Conservation (phyloP, 2,797 vertebrate genomes). For the Ammospiza maritima region DNA sequence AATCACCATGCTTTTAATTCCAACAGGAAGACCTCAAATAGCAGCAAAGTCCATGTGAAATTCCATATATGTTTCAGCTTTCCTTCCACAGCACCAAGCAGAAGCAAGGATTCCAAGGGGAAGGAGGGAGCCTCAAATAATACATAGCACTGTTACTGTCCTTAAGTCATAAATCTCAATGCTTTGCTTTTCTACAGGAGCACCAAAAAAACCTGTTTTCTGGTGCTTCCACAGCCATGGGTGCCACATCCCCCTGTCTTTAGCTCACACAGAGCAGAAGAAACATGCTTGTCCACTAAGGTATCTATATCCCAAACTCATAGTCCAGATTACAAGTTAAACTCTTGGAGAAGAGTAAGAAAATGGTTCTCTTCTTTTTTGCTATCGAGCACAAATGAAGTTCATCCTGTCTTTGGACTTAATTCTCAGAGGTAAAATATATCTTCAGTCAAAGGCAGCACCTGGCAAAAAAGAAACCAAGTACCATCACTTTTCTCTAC, state of each 20-base stretch:
- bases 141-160: fast-evolving
- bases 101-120: not conserved
- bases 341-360: not conserved
- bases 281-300: not conserved
- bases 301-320: not conserved
- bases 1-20: slow-evolving; percentile 25
- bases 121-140: not conserved
- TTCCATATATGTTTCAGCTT: not conserved
- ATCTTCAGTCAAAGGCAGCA: not conserved
- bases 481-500: not conserved
- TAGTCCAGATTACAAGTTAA: not conserved
- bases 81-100: not conserved
- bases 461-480: not conserved
- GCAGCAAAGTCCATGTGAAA: not conserved
- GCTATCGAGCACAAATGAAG: not conserved
- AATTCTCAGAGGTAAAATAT: not conserved
- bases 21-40: not conserved
- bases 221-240: slow-evolving; percentile 31
- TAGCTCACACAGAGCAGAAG: not conserved
- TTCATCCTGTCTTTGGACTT: not conserved
- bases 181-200: not conserved
- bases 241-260: not conserved
- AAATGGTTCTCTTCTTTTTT: not conserved
- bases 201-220: not conserved
- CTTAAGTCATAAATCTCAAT: not conserved